Base-by-base conservation (phyloP, 2,888 invertebrate species). In the Xestobium rufovillosum region DNA sequence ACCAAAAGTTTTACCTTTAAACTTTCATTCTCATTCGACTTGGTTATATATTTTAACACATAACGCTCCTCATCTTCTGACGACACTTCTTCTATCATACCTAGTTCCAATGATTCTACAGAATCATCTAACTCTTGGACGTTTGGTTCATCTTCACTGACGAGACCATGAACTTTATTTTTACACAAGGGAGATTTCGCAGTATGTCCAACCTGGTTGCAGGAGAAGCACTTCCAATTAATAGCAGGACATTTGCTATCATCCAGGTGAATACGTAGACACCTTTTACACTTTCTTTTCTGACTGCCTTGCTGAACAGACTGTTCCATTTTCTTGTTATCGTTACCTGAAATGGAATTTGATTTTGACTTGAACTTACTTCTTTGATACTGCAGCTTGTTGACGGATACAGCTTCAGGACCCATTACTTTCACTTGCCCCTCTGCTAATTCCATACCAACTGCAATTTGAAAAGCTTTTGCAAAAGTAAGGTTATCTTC, bases 391-490 rank as follows among this genome's bases (percentile, higher is more conserved):
- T 19, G 6, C n/a, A n/a, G n/a, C 23, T 19, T 19, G 23, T 19
- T 19, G 23, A 19, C 23, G 6, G 6, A n/a, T 6, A 19, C n/a
- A 37, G 38, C 12, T 30, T 17, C 31, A 25, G 9, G 15, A n/a
- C 16, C 26, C 36, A 39, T 39, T 4, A 36, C 8, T 23, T 32
- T 37, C 9, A 35, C 28, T 32, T 43, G 27, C 17, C 39, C 26
- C 19, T 40, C 36, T 3, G 39, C 39, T 15, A 43, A 14, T 10
- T 43, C 34, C 31, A 38, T 41, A 13, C 27, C 16, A 17, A 36
- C 10, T n/a, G 38, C 41, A 14, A 8, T 25, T 11, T 29, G 8
- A 14, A 6, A 19, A 2, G 34, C 40, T 13, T 17, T 31, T n/a
- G 33, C 29, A 23, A 33, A 43, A 14, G 34, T 35, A 15, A 43